Evolutionary conservation across 2,888 invertebrate species (phyloP), one percentile per base, ranked within the genome.

Genomic region (Odontocolon sp.): DNA sequence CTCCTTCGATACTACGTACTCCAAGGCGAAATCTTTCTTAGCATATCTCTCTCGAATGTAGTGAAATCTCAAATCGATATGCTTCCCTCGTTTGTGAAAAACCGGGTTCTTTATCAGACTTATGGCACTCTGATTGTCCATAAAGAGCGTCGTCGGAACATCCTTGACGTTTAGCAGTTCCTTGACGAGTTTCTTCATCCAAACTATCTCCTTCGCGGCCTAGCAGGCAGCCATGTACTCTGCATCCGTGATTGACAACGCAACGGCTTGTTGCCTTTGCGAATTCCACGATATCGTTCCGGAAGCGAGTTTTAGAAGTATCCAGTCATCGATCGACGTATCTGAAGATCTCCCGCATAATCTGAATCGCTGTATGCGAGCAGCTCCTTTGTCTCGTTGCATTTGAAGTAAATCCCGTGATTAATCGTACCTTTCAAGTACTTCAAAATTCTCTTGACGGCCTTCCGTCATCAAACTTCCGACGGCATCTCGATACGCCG

Each of bases 391-490:
- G 33, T 31, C 6, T 45, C 2, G 11, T 47, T 38, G 42, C 70
- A 31, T 36, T 52, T 21, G 31, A 68, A 76, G 0, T 28, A 33
- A 16, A 76, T 26, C 9, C 71, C 76, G 18, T 66, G n/a, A 36
- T 42, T 33, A 0, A 31, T 11, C 4, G 71, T 79, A 1, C 70
- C 73, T 23, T 66, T 69, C 4, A 70, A 6, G 26, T 70, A 74
- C 40, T 67, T 59, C 3, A 78, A 18, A 4, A 78, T 66, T 66
- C 73, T 14, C 26, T 78, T 78, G 11, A 73, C 71, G 4, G 57
- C 54, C 11, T 59, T 59, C 63, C 69, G 70, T 16, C 69, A 78
- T 59, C 0, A 80, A 38, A 23, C 66, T 66, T 9, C 80, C 80
- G 5, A 80, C 56, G 3, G 69, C 73, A 21, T 80, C 76, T 1